Evolutionary conservation across 2,888 invertebrate genomes (phyloP), one percentile per base, ranked within the genome.

Genomic region (Labia minor): DNA sequence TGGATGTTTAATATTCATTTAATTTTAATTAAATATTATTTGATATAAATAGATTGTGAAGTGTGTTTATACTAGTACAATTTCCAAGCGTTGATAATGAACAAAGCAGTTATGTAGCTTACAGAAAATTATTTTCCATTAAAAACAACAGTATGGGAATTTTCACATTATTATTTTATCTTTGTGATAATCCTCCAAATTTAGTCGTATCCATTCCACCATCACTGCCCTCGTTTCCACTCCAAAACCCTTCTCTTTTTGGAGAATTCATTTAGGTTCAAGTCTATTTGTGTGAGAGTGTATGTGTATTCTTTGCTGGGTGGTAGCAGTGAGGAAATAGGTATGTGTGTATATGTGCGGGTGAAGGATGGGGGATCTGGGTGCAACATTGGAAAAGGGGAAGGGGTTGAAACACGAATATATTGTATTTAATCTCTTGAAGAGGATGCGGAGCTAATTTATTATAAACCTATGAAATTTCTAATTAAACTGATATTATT

Each of bases 21-120:
- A 49, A 49, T 49, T 49, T 49, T 49, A 49, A 49, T 49, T 49
- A 49, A 49, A 49, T 49, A 49, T 49, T 49, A 49, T 49, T 49
- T 49, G 49, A 16, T 49, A 49, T 49, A 49, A 49, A 49, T 49
- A 49, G 49, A 49, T 49, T 33, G 49, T 10, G 49, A 49, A 49
- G 49, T 49, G 49, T 49, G 14, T 49, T 4, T 49, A 14, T 49
- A 49, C 49, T 49, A 49, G 49, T 49, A 14, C 14, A 49, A 49
- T 49, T 49, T 49, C 49, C 14, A 14, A 49, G n/a, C 11, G 33
- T 11, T 49, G 49, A 49, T 49, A 49, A 49, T 49, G 49, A 49
- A 49, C 49, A 49, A 49, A 49, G 49, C 49, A 49, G 49, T 49
- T 49, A 49, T 49, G 16, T 49, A 16, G 49, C 49, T 49, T 49